Evolutionary conservation across 2,113 vertebrate species (phyloP).

Genomic region (Anhinga rufa): DNA sequence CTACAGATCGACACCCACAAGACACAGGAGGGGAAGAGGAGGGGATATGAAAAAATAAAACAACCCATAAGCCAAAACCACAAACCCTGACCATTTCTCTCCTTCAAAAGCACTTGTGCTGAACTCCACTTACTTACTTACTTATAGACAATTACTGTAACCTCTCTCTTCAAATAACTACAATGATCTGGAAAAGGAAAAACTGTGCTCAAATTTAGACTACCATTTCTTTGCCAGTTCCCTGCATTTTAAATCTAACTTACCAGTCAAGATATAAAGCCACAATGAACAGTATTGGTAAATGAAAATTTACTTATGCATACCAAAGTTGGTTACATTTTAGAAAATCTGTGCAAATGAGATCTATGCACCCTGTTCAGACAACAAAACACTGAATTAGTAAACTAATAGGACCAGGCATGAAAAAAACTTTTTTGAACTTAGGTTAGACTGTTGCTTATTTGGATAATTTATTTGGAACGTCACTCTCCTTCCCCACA

Average conservation of each 20-base stretch:
- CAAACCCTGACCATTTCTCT: not conserved
- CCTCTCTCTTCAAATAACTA: not conserved
- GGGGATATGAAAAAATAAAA: not conserved
- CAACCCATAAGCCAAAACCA: not conserved
- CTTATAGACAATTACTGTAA: not conserved
- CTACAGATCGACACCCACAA: slow-evolving; percentile 54
- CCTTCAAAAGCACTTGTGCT: not conserved
- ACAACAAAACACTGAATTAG: not conserved
- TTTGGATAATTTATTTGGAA: not conserved
- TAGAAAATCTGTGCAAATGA: not conserved
- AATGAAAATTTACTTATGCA: not conserved
- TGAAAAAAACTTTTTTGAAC: not conserved
- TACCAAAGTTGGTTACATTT: not conserved
- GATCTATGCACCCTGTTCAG: not conserved
- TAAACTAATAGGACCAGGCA: not conserved
- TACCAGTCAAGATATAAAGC: not conserved
- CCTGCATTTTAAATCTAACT: not conserved
- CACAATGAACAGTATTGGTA: not conserved
- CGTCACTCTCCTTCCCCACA: not conserved
- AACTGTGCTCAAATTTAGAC: not conserved
- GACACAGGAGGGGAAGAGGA: not conserved
- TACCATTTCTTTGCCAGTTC: not conserved
- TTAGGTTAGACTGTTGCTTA: not conserved
- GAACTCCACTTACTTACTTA: not conserved
- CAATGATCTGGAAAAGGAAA: not conserved